Conservation (phyloP, 1,140 invertebrate genomes). For the Halesus radiatus region DNA sequence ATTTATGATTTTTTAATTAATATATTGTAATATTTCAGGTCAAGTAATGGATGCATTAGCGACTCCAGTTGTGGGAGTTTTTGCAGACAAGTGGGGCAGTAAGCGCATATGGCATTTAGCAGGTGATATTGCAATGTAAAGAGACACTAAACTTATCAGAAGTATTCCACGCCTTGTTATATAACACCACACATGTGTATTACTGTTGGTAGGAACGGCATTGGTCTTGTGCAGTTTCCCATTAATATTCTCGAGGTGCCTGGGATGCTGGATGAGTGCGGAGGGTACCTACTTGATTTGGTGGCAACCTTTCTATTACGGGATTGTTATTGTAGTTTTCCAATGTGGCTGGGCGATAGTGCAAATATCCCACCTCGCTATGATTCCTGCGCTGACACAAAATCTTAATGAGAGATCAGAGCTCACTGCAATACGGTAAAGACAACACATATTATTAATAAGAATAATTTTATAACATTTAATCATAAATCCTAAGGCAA, state of each 20-base stretch:
- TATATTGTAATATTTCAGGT: conserved; percentile 68
- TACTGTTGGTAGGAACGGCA: conserved; percentile 70
- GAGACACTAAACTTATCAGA: not conserved
- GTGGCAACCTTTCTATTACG: conserved; percentile 80
- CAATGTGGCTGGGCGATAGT: conserved; percentile 93
- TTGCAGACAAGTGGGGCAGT: conserved; percentile 82
- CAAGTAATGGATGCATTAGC: conserved; percentile 89
- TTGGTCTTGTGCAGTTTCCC: conserved; percentile 81
- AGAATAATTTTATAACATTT: not conserved
- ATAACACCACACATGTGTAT: not conserved
- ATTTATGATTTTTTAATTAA: too few species aligned
- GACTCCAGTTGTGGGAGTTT: conserved; percentile 88
- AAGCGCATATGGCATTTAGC: conserved; percentile 90
- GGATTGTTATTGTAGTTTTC: conserved; percentile 84
- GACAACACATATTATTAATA: not conserved
- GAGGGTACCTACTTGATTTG: conserved; percentile 63
- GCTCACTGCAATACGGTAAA: conserved; percentile 84
- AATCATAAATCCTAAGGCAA: not conserved
- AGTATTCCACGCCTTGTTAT: not conserved
- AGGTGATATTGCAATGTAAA: conserved; percentile 70
- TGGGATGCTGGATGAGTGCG: conserved; percentile 67
- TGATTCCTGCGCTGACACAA: conserved; percentile 85
- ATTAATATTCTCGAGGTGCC: conserved; percentile 83
- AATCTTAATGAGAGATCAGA: conserved; percentile 79
- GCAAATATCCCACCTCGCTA: conserved; percentile 91